These are phyloP conservation scores for Xanthia icteritia DNA, from an alignment of 2,888 invertebrate genomes.

Conservation along the genomic window DNA sequence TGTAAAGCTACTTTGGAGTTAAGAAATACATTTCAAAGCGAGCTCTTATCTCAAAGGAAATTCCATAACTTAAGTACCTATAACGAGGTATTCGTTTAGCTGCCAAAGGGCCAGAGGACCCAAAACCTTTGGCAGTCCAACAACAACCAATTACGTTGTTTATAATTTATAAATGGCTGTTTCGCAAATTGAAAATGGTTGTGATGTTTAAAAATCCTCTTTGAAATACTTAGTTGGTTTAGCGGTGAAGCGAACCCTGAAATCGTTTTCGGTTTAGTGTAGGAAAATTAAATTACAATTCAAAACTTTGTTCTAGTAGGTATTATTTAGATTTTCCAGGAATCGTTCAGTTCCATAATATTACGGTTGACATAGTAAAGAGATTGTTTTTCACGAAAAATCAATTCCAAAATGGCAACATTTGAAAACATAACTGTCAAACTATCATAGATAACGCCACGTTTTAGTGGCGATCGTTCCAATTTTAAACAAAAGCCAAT, in stretches of 20 bases:
- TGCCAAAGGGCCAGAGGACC: conserved; percentile 41
- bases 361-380: neutral
- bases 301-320: neutral
- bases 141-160: conserved; percentile 46
- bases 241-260: conserved; percentile 7
- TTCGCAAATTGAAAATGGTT: conserved; percentile 22
- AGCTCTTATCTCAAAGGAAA: conserved; percentile 65
- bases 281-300: neutral
- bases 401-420: neutral
- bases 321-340: neutral
- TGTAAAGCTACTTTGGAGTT: conserved; percentile 50
- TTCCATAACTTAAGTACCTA: conserved; percentile 65
- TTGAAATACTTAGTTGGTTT: conserved; percentile 42
- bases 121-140: conserved; percentile 50
- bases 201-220: conserved; percentile 22
- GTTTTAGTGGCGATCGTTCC: conserved; percentile 52
- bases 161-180: conserved; percentile 41
- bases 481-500: conserved; percentile 59
- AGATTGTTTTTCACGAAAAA: neutral
- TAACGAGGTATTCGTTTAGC: conserved; percentile 63
- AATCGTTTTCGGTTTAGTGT: conserved; percentile 5
- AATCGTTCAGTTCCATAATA: neutral
- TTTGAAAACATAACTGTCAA: conserved; percentile 26
- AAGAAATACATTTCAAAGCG: conserved; percentile 47
- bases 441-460: conserved; percentile 34